These are phyloP conservation scores for Dendroctonus ponderosae DNA, from an alignment of 1,140 invertebrate species.

Conservation along the genomic window DNA sequence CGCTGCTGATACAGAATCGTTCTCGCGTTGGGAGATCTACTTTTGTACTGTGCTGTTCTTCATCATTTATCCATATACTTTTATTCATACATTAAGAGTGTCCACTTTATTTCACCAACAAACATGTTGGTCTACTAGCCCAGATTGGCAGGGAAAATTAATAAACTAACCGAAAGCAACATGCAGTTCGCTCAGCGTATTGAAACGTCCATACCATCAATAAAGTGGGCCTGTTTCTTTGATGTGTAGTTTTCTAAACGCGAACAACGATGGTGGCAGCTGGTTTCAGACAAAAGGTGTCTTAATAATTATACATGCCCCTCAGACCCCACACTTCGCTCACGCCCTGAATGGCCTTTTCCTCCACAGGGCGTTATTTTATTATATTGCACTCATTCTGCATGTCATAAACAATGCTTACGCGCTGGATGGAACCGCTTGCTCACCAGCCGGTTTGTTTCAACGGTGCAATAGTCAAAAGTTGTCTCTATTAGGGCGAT, in stretches of 20 bases:
- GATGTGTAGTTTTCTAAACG: slow-evolving; percentile 18
- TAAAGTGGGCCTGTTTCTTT: slow-evolving; percentile 1
- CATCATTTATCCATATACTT: no score
- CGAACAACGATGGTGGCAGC: slow-evolving; percentile 39
- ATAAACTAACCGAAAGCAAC: no score
- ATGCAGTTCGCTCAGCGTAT: no score
- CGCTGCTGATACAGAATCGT: no score
- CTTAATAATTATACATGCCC: slow-evolving; percentile 43
- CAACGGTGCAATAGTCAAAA: background rate
- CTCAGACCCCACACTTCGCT: slow-evolving; percentile 43
- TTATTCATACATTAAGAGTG: no score
- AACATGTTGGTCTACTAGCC: no score
- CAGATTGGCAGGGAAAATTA: no score
- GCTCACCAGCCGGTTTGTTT: background rate
- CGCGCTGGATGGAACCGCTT: background rate
- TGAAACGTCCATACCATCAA: background rate
- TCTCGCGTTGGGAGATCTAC: no score
- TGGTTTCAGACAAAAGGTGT: slow-evolving; percentile 41
- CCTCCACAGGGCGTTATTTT: slow-evolving; percentile 39
- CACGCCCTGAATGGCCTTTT: slow-evolving; percentile 38
- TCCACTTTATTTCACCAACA: no score
- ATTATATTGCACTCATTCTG: slow-evolving; percentile 30
- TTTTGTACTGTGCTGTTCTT: no score
- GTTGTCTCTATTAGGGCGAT: background rate
- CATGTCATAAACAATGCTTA: slow-evolving; percentile 26